Evolutionary conservation across 2,113 vertebrate genomes (phyloP), one percentile per base, ranked within the genome.

Genomic region (Hyla sarda): DNA sequence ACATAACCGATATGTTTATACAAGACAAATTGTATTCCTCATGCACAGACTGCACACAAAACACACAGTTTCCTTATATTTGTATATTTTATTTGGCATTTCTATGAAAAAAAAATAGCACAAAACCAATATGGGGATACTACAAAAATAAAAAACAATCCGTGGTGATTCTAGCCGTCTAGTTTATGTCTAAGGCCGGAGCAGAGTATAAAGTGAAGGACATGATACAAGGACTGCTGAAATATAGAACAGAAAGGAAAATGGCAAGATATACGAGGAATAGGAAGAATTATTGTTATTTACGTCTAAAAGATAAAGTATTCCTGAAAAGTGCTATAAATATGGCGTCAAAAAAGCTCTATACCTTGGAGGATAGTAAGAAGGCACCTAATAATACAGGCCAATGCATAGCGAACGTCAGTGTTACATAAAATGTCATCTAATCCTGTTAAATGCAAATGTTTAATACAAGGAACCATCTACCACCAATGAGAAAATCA

Each of bases 381-480:
- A 80, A 80, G 77, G 77, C 77, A 79, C 76, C 32, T 77, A 19
- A 13, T 50, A 50, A 23, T 16, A 37, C 30, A 60, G 32, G 50
- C 50, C 5, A 62, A 25, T 41, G 77, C 77, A 79, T 60, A 79
- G 54, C 34, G 60, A 79, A 13, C 9, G 7, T 17, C 48, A 13
- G 73, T 41, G 47, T 74, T 28, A 41, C 41, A 41, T 3, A 41
- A 41, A 8, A 8, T 41, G 8, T 41, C 41, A 41, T 41, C 41
- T 41, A 41, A 41, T 8, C 41, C 41, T 41, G 8, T 41, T 41
- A 41, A 41, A 41, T 3, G 3, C 3, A 41, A 41, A 41, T n/a
- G n/a, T n/a, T n/a, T n/a, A n/a, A n/a, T n/a, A 41, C 41, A 41
- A 41, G 41, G 3, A 3, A 41, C 41, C 41, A 41, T 41, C 41